A percentile compares a stretch with the other conserved stretches of the same genome.
Conservation (phyloP, 2,888 invertebrate species). For the Epistrophe eligans region DNA sequence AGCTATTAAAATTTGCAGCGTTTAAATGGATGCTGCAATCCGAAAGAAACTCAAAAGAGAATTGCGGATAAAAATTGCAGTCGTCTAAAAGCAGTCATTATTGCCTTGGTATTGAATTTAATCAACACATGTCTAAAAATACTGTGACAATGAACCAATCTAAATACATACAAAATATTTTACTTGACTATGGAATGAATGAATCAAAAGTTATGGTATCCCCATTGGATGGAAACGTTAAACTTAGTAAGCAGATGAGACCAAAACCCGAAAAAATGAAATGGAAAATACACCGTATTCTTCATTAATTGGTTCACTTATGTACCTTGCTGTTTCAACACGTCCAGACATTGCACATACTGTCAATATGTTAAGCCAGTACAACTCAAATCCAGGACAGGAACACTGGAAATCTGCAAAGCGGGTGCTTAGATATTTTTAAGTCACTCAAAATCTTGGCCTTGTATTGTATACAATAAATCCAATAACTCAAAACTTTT, state of each 20-base stretch:
- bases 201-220: neutral
- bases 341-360: conserved; percentile 64
- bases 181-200: neutral
- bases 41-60: too few species aligned
- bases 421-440: neutral
- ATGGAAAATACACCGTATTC: conserved; percentile 36
- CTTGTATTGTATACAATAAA: conserved; percentile 50
- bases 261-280: conserved; percentile 20
- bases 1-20: too few species aligned
- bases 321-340: conserved; percentile 59
- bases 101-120: conserved; percentile 3
- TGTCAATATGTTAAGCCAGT: conserved; percentile 55
- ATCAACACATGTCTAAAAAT: neutral
- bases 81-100: too few species aligned
- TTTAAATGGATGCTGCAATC: too few species aligned
- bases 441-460: conserved; percentile 47
- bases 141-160: neutral
- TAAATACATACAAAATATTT: neutral
- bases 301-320: conserved; percentile 66
- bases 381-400: neutral
- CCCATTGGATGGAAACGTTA: too few species aligned
- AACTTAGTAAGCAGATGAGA: too few species aligned
- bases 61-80: too few species aligned
- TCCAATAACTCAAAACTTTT: conserved; percentile 19
- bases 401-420: neutral